Base-by-base conservation (phyloP, 2,888 invertebrate species). In the Ypsolopha scabrella region DNA sequence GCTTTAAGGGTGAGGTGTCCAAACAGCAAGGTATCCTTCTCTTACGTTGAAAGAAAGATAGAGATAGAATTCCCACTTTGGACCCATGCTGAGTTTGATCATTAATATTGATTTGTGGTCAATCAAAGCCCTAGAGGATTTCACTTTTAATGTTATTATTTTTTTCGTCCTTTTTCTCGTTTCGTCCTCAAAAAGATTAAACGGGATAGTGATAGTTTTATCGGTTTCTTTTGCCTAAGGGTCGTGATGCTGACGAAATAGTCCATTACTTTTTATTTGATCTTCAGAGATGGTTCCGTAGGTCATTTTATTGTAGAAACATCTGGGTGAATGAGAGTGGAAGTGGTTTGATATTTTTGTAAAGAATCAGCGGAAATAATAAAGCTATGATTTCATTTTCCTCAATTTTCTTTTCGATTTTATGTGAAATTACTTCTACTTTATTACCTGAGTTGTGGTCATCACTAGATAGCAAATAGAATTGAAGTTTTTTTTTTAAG, bases 31-130 rank as follows among this genome's bases (percentile, higher is more conserved):
- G 10, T 56, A 60, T 80, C 79, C 62, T 64, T 60, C 57, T 79
- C 69, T 57, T 55, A 48, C 52, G 45, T 35, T 52, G 51, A 61
- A 55, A 36, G 60, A 56, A 58, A 45, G 69, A 75, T 52, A 62
- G 64, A 64, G 75, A 83, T 54, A 57, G 60, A 51, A 52, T 57
- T 68, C 60, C 60, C 61, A 60, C 62, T 60, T 67, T 70, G 81
- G 71, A 77, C 86, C 70, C 86, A 82, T 80, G 85, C 82, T 83
- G 85, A 61, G 59, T 76, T 63, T 67, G 74, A 83, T 87, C 87
- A 87, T 87, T 87, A 87, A 87, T 87, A 87, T 86, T 87, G 87
- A 87, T 87, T 87, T 87, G 87, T 87, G 87, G 87, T 87, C 86
- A 87, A 87, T 87, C 87, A 87, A 80, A 82, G 79, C 72, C 71